These are phyloP conservation scores for Nothoprocta perdicaria DNA, from an alignment of 2,113 vertebrate species.

Conservation along the genomic window DNA sequence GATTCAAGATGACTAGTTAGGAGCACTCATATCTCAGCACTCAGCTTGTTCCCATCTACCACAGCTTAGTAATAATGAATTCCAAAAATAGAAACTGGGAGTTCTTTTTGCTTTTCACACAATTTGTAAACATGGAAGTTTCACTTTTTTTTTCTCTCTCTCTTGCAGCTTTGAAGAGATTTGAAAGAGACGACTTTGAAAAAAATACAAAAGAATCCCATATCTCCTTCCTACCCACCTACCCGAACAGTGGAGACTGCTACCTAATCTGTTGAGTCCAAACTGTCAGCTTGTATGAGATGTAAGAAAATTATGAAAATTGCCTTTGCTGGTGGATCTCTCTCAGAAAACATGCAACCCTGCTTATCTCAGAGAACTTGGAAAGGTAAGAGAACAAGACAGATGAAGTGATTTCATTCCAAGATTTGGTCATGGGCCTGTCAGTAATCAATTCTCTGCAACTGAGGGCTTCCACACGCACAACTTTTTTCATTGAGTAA, in stretches of 20 bases:
- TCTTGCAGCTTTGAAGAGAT: not conserved
- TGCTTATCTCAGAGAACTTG: not conserved
- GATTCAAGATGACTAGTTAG: not conserved
- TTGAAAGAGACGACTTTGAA: not conserved
- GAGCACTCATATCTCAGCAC: not conserved
- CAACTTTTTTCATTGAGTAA: not conserved
- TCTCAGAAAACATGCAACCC: not conserved
- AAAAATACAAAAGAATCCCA: accelerated
- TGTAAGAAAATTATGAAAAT: not conserved
- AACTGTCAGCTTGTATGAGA: not conserved
- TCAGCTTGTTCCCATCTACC: not conserved
- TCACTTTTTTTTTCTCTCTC: not conserved
- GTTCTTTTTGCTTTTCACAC: not conserved
- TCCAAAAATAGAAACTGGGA: not conserved
- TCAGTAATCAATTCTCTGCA: not conserved
- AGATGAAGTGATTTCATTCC: not conserved
- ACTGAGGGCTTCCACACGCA: not conserved
- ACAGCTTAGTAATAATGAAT: not conserved
- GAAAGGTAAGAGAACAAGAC: not conserved
- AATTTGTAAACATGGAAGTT: not conserved
- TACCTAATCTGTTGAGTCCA: not conserved
- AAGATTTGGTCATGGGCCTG: not conserved
- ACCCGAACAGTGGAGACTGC: not conserved
- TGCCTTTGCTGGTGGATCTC: not conserved
- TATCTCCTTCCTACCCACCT: not conserved